Conservation (phyloP, 2,888 invertebrate genomes). For the Spodoptera picta region DNA sequence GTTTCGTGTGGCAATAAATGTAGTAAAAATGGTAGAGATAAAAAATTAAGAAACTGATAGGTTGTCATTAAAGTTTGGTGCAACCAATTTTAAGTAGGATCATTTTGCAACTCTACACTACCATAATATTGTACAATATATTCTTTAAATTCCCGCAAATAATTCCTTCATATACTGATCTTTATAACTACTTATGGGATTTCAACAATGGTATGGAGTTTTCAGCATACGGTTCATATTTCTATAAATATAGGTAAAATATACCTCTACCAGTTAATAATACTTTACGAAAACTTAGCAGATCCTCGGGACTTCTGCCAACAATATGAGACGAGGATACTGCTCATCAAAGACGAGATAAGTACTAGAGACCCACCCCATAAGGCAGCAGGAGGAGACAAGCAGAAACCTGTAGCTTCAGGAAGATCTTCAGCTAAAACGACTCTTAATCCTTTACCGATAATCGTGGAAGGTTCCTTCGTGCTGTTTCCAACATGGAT, state of each 20-base stretch:
- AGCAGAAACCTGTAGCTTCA: constrained; percentile 86
- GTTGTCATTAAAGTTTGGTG: too few species aligned
- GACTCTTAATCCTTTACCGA: constrained; percentile 91
- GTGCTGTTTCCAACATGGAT: constrained; percentile 84
- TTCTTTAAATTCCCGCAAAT: background rate
- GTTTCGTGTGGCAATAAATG: too few species aligned
- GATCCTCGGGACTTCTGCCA: constrained; percentile 80
- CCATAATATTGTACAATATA: too few species aligned
- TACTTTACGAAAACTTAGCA: constrained; percentile 70
- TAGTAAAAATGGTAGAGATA: too few species aligned
- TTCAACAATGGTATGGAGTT: constrained; percentile 21
- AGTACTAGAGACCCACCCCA: constrained; percentile 89
- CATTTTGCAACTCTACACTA: too few species aligned
- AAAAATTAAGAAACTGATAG: too few species aligned
- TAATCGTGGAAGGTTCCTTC: constrained; percentile 88
- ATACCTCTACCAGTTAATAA: constrained; percentile 26
- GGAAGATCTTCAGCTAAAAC: constrained; percentile 91
- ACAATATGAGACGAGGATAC: constrained; percentile 77
- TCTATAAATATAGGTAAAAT: constrained; percentile 27
- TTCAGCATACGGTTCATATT: constrained; percentile 19
- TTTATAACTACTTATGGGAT: constrained; percentile 50
- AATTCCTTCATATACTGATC: constrained; percentile 3
- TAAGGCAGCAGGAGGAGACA: constrained; percentile 90
- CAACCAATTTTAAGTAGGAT: too few species aligned
- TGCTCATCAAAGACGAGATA: constrained; percentile 88